Base-by-base conservation (phyloP, 2,888 invertebrate species). In the Trissolcus brochymenae region DNA sequence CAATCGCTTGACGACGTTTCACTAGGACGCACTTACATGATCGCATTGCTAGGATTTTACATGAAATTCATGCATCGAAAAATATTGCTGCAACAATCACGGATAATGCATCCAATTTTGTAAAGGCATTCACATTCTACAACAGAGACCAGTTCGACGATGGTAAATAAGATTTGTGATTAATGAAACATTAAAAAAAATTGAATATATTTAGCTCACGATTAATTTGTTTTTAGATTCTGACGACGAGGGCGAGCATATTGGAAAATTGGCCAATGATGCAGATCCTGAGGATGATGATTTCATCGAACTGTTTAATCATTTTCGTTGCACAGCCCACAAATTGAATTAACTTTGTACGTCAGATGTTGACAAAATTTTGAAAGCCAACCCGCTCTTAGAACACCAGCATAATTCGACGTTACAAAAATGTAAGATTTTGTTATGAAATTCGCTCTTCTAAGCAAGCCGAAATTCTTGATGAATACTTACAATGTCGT, bases 1-100 rank as follows among this genome's bases (percentile, higher is more conserved):
- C 46, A 2, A 59, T 59, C 11, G 59, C 59, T 25, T 59, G 59
- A 11, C 59, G 59, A 2, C 59, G 46, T 13, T 59, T 59, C n/a
- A 49, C n/a, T 6, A 14, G 59, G 59, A 7, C 59, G 46, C 19
- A n/a, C 59, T 0, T 25, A 46, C 11, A n/a, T n/a, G 59, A 49
- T 59, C 59, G 49, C 2, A 46, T 59, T 29, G 59, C 49, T 25
- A 29, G 3, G n/a, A 59, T 49, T 1, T 25, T 59, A 25, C 21
- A 59, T 3, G 59, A 59, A 0, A 59, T 59, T 4, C 46, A 59
- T 16, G n/a, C 3, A 17, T 59, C 59, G 16, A 56, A 56, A 11
- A 21, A 51, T 25, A 4, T 56, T 4, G 56, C 16, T 17, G 40
- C 41, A 16, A 40, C 56, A 13, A 40, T 17, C 16, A 56, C 56